phyloP scores from a whole-genome alignment of 2,888 invertebrate genomes.

The Protonemura montana region DNA sequence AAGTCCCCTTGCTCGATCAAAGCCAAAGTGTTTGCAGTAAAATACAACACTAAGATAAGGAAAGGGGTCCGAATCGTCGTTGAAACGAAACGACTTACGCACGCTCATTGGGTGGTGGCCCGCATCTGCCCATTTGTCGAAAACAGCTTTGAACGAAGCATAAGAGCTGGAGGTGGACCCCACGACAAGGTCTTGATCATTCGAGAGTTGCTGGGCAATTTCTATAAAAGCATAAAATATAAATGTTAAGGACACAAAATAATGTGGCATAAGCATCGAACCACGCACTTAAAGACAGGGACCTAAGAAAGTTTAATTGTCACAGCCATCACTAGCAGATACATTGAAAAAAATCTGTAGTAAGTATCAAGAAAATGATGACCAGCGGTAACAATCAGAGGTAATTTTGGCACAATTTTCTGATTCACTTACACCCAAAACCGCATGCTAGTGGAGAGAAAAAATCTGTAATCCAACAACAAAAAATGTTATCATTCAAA shows the following conservation, averaged over 20 bases:
- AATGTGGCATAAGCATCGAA: background rate
- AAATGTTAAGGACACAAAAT: background rate
- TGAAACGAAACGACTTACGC: background rate
- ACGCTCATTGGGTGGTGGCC: constrained; percentile 23
- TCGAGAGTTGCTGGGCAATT: background rate
- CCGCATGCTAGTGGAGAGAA: no score
- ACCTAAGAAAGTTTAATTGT: background rate
- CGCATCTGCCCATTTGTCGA: constrained; percentile 24
- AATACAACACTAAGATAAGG: background rate
- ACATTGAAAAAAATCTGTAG: background rate
- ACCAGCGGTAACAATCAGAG: no score
- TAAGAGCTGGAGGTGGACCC: background rate
- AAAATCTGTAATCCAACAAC: background rate
- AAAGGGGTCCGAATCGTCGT: background rate
- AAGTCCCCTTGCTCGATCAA: background rate
- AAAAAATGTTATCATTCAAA: background rate
- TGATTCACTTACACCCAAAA: no score
- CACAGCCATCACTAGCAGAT: background rate
- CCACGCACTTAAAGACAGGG: no score
- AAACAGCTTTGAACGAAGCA: background rate
- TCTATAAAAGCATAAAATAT: constrained; percentile 24
- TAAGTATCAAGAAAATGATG: no score
- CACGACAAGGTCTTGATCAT: background rate
- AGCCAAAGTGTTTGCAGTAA: constrained; percentile 17
- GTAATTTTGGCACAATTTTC: no score